A percentile compares a stretch with the other conserved stretches of the same genome.
These are phyloP conservation scores for Bactericera cockerelli DNA, from an alignment of 1,140 invertebrate species.

Conservation along the genomic window DNA sequence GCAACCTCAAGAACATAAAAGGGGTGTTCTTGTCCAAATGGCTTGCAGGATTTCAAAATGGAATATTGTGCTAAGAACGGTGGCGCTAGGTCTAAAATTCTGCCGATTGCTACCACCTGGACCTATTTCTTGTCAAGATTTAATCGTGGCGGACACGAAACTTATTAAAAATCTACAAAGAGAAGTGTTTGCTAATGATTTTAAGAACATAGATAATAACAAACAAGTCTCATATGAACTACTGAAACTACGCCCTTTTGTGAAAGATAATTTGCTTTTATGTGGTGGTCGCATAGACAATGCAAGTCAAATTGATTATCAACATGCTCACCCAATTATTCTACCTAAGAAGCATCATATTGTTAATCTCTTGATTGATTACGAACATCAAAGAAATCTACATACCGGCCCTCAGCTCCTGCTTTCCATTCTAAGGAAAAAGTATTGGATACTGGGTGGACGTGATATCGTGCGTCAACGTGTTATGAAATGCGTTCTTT, in stretches of 20 bases:
- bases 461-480: constrained; percentile 10
- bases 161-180: background rate
- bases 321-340: constrained; percentile 27
- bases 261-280: background rate
- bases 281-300: background rate
- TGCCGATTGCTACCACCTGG: background rate
- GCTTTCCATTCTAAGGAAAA: constrained; percentile 14
- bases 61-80: background rate
- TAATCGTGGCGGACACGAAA: background rate
- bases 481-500: constrained; percentile 24
- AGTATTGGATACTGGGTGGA: constrained; percentile 21
- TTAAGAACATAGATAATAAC: background rate
- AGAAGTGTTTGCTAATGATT: background rate
- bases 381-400: constrained; percentile 19
- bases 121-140: background rate
- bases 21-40: background rate
- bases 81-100: background rate
- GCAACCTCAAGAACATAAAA: background rate
- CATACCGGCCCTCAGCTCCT: constrained; percentile 21
- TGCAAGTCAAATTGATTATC: background rate
- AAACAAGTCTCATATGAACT: background rate
- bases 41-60: background rate
- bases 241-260: background rate
- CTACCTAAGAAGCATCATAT: constrained; percentile 23
- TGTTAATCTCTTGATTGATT: constrained; percentile 19